These are phyloP conservation scores for Heliconius hermathena DNA, from an alignment of 1,140 invertebrate genomes.

Conservation along the genomic window DNA sequence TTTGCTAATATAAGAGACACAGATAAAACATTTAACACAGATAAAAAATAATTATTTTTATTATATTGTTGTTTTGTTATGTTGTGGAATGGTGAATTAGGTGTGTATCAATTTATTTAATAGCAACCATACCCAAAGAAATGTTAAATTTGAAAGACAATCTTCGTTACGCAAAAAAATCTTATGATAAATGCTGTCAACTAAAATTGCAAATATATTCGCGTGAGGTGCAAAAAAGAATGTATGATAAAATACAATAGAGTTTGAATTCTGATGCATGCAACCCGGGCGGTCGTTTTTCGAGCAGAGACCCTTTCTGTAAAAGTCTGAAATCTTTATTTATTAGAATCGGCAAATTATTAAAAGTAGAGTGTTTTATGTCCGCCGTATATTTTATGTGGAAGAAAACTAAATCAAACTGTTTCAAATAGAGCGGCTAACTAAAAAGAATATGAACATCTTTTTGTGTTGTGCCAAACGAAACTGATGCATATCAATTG, in stretches of 20 bases:
- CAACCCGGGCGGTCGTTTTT: conserved; percentile 79
- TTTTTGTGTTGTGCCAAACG: conserved; percentile 9
- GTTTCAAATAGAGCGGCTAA: conserved; percentile 42
- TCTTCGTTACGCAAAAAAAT: conserved; percentile 49
- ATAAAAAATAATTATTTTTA: too few relatives aligned
- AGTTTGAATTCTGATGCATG: conserved; percentile 69
- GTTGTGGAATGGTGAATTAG: neutral
- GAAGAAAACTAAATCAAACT: conserved; percentile 12
- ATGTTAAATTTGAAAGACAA: conserved; percentile 45
- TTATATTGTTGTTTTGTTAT: too few relatives aligned
- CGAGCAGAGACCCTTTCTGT: conserved; percentile 50
- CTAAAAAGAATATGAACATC: conserved; percentile 7
- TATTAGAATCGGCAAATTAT: conserved; percentile 79
- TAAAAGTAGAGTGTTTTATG: conserved; percentile 67
- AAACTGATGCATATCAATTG: conserved; percentile 1
- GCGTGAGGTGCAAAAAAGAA: conserved; percentile 79
- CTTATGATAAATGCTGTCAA: conserved; percentile 51
- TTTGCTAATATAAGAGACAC: neutral
- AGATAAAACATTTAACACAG: neutral
- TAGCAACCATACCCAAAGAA: conserved; percentile 45
- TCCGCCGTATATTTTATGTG: conserved; percentile 53
- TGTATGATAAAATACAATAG: conserved; percentile 79
- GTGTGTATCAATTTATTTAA: conserved; percentile 34
- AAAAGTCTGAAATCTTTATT: conserved; percentile 77
- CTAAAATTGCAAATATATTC: conserved; percentile 78